Evolutionary conservation across 1,140 invertebrate genomes (phyloP), one percentile per base, ranked within the genome.

Genomic region (Drusus annulatus): DNA sequence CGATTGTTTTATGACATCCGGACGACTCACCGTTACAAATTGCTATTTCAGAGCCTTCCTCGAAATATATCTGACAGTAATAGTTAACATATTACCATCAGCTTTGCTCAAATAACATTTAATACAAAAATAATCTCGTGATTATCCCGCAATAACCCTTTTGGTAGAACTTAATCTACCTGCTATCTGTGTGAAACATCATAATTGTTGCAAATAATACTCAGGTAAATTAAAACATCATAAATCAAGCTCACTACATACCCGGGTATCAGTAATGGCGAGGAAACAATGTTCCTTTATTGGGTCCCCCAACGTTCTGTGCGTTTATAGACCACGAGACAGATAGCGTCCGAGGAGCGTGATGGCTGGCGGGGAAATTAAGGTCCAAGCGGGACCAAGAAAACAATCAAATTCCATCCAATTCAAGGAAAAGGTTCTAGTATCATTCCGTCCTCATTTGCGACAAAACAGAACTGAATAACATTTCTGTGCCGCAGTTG

Each of bases 301-400:
- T 65, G 62, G 60, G 62, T 65, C 13, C 62, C 62, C 21, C 28
- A 65, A 65, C 36, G 62, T 65, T 28, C 16, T n/a, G 51, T 75
- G 62, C 73, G 80, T 78, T 77, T 54, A 60, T 78, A 78, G 73
- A 73, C 80, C 80, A 16, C 80, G 76, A 81, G 80, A 81, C 80
- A 81, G 80, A 81, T 76, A 78, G 77, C 51, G 78, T 65, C 36
- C 68, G 36, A 58, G 80, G 68, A 81, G 78, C 78, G 80, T 62
- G 74, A 52, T n/a, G 69, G 68, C 68, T n/a, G 73, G 51, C 10
- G 56, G 17, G 23, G 31, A 31, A 31, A 52, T 73, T 51, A 54
- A 73, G 52, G 31, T 52, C 17, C 45, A 15, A 19, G 17, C 36
- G 15, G 25, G n/a, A 58, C 23, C 3, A 21, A 60, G 23, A 60